Percentiles rank a stretch among this genome's conserved stretches.
Evolutionary conservation across 2,797 vertebrate species (phyloP).

Genomic region (Chelmon rostratus): DNA sequence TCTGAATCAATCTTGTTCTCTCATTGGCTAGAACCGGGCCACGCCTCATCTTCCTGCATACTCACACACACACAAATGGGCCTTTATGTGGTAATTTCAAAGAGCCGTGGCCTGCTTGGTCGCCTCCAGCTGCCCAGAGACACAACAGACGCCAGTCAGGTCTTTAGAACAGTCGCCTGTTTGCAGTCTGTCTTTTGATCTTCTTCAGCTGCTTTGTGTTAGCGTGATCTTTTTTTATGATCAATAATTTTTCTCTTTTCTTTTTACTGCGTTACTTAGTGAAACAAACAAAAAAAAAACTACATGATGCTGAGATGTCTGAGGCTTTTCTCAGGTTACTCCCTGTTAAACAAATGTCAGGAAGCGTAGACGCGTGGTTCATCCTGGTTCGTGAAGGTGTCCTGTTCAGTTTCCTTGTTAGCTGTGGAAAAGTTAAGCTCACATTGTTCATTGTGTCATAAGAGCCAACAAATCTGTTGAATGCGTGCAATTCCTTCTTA

Average conservation of each 20-base stretch:
- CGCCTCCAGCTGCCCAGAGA: conserved; percentile 31
- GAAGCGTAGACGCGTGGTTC: background rate
- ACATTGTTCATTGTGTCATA: background rate
- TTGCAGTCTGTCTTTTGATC: conserved; percentile 28
- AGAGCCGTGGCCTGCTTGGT: conserved; percentile 46
- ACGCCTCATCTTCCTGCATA: conserved; percentile 53
- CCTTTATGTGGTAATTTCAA: conserved; percentile 71
- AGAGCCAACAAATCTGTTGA: too few relatives aligned
- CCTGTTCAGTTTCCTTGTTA: background rate
- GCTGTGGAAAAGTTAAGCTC: background rate
- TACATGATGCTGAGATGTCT: too few relatives aligned
- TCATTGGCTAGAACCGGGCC: conserved; percentile 56
- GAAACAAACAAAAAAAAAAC: too few relatives aligned
- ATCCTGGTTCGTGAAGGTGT: conserved; percentile 5
- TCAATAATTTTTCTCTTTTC: background rate
- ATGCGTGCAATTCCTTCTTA: background rate
- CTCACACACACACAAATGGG: conserved; percentile 59
- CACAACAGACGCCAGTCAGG: conserved; percentile 35
- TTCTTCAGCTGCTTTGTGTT: conserved; percentile 8
- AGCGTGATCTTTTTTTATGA: background rate
- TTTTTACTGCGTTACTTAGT: too few relatives aligned
- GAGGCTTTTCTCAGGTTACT: conserved; percentile 9
- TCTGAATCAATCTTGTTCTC: conserved; percentile 35
- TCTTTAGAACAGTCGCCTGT: conserved; percentile 24
- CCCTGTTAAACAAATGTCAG: conserved; percentile 53